Base-by-base conservation (phyloP, 53 echinoderm and acorn worm species). In the Holothuria leucospilota region DNA sequence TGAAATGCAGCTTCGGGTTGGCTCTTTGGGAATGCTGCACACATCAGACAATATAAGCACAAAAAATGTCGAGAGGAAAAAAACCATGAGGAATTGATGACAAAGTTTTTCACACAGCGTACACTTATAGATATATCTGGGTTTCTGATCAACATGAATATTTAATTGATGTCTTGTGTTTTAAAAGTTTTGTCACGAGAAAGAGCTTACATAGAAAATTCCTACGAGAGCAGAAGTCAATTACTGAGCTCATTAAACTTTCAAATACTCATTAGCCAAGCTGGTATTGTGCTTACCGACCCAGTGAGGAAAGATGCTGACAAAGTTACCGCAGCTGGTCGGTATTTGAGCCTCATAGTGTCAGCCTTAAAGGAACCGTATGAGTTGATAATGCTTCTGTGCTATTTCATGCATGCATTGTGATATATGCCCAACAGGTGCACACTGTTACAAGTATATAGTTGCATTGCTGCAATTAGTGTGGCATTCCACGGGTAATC, bases 241-340 rank as follows among this genome's bases (percentile, higher is more conserved):
- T 81, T 81, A 61, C 81, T 14, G 58, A 61, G 53, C 53, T 81
- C 81, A 81, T 81, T 58, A 81, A 81, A 81, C 59, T 81, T 81
- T 81, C 81, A 81, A 53, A 25, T 81, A n/a, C 81, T 81, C 62
- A 81, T 81, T 81, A 81, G 62, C 59, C 81, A 81, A 81, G 81
- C 81, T 81, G 59, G 60, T 81, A 58, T 60, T 34, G 62, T 61
- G 81, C 81, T 59, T 81, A 62, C 28, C 81, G 62, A 81, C 60
- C 81, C 81, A 81, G 59, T 58, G 58, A 60, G 13, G 21, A 34
- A 61, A 81, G 15, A 15, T 20, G 27, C 56, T 58, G 62, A 81
- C 81, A 81, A 30, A 20, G 81, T 75, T 75, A 38, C 34, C 40
- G n/a, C 75, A 75, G 75, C 49, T 75, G 75, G 49, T 75, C 27